Base-by-base conservation (phyloP, 2,797 vertebrate species). In the Ceryle rudis region DNA sequence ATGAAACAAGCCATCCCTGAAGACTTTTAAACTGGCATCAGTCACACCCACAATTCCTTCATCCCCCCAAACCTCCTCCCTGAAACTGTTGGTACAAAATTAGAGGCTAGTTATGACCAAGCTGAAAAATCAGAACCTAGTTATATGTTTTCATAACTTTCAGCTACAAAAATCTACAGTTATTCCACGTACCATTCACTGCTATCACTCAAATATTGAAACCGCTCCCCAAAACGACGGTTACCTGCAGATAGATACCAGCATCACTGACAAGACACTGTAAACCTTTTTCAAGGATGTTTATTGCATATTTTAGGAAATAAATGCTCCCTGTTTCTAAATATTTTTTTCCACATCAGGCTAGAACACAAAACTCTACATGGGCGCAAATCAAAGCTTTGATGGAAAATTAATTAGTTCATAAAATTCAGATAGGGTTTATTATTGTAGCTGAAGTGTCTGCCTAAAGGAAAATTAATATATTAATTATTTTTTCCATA, bases 401-500 rank as follows among this genome's bases (percentile, higher is more conserved):
- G 37, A 91, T 52, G 67, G 90, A 86, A 94, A 96, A 88, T 66
- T 74, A 96, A 89, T 86, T 89, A 1, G 39, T 70, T 69, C 47
- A 49, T 84, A 90, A 90, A 92, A 85, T 92, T 88, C 16, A 58
- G 39, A 29, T 88, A 82, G 2, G 10, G 91, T 87, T 97, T 96
- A 92, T 94, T 97, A 93, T 73, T 92, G 77, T 66, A 92, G 78
- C 44, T 96, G 15, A 95, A 94, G 81, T 60, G 66, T 82, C 96
- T 51, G 77, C 66, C 74, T 95, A 90, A 84, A 91, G 79, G 75
- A 96, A 97, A 97, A 90, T 42, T 23, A 95, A 94, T 92, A 66
- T 66, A 82, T 89, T 86, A 82, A 94, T 65, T 88, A 52, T 52
- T 65, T 96, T 97, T 97, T 96, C 88, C 91, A 72, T 66, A 72